Evolutionary conservation across 2,797 vertebrate species (phyloP).

Genomic region (Melanotaenia pygmaea): DNA sequence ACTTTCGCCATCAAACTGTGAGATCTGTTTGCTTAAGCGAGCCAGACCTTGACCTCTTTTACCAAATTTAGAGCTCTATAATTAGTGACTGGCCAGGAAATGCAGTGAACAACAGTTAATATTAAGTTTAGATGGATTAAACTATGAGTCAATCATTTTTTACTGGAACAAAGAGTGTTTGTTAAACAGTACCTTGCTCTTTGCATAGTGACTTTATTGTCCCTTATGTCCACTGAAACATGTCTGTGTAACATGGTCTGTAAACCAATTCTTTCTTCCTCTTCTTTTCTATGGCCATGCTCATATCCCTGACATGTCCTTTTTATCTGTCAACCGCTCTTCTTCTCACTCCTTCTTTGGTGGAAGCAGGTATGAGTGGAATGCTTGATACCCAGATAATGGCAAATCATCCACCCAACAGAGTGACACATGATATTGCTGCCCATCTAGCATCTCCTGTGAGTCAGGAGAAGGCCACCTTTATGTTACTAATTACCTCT

Average conservation of each 20-base stretch:
- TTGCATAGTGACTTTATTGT: slow-evolving; percentile 24
- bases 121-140: slow-evolving; percentile 6
- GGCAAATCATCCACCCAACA: slow-evolving; percentile 60
- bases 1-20: slow-evolving; percentile 42
- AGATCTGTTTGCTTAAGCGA: slow-evolving; percentile 52
- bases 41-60: slow-evolving; percentile 54
- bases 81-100: slow-evolving; percentile 57
- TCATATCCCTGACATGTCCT: slow-evolving; percentile 2
- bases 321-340: slow-evolving; percentile 32
- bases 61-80: slow-evolving; percentile 34
- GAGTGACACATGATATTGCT: slow-evolving; percentile 55
- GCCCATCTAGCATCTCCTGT: slow-evolving; percentile 29
- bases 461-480: slow-evolving; percentile 34
- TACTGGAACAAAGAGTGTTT: slow-evolving; percentile 22
- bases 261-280: slow-evolving; percentile 40
- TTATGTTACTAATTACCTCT: slow-evolving; percentile 21
- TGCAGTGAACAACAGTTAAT: slow-evolving; percentile 24
- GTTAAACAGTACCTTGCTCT: slow-evolving; percentile 18
- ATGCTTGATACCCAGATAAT: slow-evolving; percentile 69
- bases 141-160: slow-evolving; percentile 1
- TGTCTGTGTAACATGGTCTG: slow-evolving; percentile 27
- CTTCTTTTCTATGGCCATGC: slow-evolving; percentile 41
- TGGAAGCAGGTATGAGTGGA: slow-evolving; percentile 70
- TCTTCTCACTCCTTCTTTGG: slow-evolving; percentile 39
- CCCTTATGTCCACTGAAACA: slow-evolving; percentile 22